Conservation (phyloP, 2,797 vertebrate species). For the Myotis myotis region DNA sequence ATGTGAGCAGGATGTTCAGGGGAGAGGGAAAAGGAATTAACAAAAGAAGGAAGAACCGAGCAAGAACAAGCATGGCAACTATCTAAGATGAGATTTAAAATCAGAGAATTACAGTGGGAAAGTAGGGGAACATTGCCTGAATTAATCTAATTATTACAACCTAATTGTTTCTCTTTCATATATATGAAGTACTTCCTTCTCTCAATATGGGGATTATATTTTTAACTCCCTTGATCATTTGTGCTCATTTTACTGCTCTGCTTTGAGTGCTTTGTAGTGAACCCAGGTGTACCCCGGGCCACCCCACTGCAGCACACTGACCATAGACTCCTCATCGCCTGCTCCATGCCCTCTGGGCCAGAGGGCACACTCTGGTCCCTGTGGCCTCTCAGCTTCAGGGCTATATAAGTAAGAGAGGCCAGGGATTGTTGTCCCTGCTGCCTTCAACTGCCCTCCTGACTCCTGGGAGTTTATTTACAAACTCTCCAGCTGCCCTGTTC, state of each 20-base stretch:
- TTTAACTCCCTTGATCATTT: not conserved
- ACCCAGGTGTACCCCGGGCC: rapidly evolving
- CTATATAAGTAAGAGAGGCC: not conserved
- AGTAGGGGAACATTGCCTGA: not conserved
- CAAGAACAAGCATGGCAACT: not conserved
- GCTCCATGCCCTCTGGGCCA: no score
- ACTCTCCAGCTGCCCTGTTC: no score
- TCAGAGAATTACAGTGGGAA: slow-evolving; percentile 6
- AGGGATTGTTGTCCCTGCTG: not conserved
- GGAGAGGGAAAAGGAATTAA: not conserved
- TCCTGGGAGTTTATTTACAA: not conserved
- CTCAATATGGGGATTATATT: not conserved
- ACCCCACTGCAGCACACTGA: not conserved
- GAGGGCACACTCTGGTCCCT: not conserved
- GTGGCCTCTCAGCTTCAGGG: not conserved
- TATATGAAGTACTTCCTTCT: not conserved
- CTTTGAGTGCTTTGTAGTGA: not conserved
- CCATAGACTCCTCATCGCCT: rapidly evolving
- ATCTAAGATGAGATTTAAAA: not conserved
- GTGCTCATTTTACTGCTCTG: not conserved
- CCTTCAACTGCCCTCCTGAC: not conserved
- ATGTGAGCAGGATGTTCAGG: not conserved
- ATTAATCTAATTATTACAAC: not conserved
- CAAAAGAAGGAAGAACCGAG: not conserved
- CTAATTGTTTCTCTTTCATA: not conserved